phyloP scores from a whole-genome alignment of 2,888 invertebrate genomes.

The Pasiphila rectangulata region DNA sequence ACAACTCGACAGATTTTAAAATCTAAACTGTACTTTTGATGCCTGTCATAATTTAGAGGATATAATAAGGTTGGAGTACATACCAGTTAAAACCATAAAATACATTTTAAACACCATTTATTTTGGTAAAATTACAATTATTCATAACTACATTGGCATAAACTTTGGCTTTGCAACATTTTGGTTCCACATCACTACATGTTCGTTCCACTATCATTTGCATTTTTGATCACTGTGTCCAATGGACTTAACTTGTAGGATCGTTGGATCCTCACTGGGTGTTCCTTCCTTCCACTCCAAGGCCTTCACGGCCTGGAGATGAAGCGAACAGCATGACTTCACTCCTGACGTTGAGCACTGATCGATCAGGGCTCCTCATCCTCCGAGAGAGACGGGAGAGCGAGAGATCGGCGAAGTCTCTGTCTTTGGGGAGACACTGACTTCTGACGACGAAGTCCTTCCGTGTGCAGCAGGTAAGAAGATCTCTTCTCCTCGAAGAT shows the following conservation, averaged over 20 bases:
- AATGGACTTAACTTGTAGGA: slow-evolving; percentile 32
- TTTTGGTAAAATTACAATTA: slow-evolving; percentile 40
- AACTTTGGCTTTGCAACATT: slow-evolving; percentile 42
- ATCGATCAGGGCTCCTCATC: slow-evolving; percentile 73
- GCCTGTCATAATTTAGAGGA: neutral
- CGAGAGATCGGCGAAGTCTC: slow-evolving; percentile 62
- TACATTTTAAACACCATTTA: slow-evolving; percentile 31
- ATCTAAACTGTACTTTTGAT: neutral
- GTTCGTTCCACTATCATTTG: slow-evolving; percentile 35
- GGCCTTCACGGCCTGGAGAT: slow-evolving; percentile 35
- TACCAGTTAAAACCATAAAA: slow-evolving; percentile 28
- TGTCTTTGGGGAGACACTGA: slow-evolving; percentile 67
- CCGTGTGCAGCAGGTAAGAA: slow-evolving; percentile 56
- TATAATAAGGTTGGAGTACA: slow-evolving; percentile 8
- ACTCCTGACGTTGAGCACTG: slow-evolving; percentile 44
- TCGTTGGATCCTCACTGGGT: slow-evolving; percentile 38
- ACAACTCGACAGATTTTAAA: no score
- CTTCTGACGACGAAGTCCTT: slow-evolving; percentile 67
- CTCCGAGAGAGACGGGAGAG: slow-evolving; percentile 70
- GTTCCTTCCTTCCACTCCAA: slow-evolving; percentile 41
- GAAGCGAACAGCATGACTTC: slow-evolving; percentile 57
- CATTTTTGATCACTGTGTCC: slow-evolving; percentile 34
- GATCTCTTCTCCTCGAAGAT: slow-evolving; percentile 56
- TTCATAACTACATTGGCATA: slow-evolving; percentile 46
- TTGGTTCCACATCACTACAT: slow-evolving; percentile 52